These are phyloP conservation scores for Thamnophis sirtalis DNA, from an alignment of 2,113 vertebrate genomes.

Conservation along the genomic window DNA sequence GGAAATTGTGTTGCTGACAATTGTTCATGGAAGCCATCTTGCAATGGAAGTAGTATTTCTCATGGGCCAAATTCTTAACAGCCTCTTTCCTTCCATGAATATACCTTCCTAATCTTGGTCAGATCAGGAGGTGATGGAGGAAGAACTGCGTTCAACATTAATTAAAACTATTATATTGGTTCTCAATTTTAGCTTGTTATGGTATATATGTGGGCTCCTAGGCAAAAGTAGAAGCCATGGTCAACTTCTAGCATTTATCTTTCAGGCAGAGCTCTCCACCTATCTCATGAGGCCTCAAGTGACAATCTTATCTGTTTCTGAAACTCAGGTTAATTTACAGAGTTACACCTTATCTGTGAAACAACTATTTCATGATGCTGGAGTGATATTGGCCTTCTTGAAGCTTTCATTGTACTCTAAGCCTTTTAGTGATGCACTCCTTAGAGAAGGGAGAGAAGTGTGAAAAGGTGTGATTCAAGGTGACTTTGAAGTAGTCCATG, in stretches of 20 bases:
- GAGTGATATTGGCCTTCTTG: neutral
- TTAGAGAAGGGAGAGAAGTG: neutral
- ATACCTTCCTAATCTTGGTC: neutral
- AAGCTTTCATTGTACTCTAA: neutral
- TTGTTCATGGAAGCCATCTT: neutral
- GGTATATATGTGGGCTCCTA: neutral
- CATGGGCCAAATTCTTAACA: neutral
- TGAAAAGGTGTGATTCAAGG: neutral
- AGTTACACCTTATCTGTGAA: neutral
- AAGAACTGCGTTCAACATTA: neutral
- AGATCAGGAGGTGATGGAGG: neutral
- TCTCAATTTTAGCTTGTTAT: neutral
- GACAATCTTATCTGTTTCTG: neutral
- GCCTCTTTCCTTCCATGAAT: neutral
- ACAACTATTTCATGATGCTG: neutral
- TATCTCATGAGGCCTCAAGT: neutral
- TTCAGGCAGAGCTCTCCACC: neutral
- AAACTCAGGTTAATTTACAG: neutral
- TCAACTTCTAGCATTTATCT: neutral
- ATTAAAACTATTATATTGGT: neutral
- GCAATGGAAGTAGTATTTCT: neutral
- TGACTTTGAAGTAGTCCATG: neutral
- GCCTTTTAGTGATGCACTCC: neutral
- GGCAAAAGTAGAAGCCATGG: neutral
- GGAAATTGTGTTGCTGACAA: neutral